A percentile compares a stretch with the other conserved stretches of the same genome.
phyloP scores from a whole-genome alignment of 2,888 invertebrate species.

The Dichetophora obliterata region DNA sequence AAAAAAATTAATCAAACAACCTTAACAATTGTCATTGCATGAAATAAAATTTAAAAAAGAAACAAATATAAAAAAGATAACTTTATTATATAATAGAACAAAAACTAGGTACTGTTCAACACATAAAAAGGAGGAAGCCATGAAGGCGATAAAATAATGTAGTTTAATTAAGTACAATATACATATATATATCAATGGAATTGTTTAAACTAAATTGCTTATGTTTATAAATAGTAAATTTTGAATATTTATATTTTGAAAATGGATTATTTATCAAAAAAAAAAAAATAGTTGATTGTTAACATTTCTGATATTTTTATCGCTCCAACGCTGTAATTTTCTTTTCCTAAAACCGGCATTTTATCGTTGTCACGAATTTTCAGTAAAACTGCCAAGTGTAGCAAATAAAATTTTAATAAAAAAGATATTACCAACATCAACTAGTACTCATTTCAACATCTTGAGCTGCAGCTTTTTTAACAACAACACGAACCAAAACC shows the following conservation, averaged over 20 bases:
- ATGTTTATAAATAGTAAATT: neutral
- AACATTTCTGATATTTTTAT: conserved; percentile 19
- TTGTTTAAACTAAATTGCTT: conserved; percentile 5
- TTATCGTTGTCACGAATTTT: conserved; percentile 24
- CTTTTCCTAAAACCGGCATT: neutral
- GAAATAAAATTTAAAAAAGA: too few species aligned
- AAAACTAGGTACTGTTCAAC: too few species aligned
- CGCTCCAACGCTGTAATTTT: too few species aligned
- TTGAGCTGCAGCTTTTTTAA: neutral
- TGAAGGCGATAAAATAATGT: neutral
- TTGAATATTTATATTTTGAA: neutral
- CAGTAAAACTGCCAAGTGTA: conserved; percentile 31
- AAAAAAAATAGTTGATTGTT: conserved; percentile 32
- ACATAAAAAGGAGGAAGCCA: too few species aligned
- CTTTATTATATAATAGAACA: too few species aligned
- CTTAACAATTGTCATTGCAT: too few species aligned
- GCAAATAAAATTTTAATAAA: neutral
- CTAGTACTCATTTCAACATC: neutral
- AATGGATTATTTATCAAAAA: neutral
- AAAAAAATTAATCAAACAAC: too few species aligned
- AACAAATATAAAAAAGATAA: too few species aligned
- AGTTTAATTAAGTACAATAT: neutral
- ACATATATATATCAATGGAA: conserved; percentile 39
- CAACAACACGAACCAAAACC: conserved; percentile 34
- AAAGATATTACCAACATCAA: conserved; percentile 2